These are phyloP conservation scores for Merops nubicus DNA, from an alignment of 2,113 vertebrate species.

Conservation along the genomic window DNA sequence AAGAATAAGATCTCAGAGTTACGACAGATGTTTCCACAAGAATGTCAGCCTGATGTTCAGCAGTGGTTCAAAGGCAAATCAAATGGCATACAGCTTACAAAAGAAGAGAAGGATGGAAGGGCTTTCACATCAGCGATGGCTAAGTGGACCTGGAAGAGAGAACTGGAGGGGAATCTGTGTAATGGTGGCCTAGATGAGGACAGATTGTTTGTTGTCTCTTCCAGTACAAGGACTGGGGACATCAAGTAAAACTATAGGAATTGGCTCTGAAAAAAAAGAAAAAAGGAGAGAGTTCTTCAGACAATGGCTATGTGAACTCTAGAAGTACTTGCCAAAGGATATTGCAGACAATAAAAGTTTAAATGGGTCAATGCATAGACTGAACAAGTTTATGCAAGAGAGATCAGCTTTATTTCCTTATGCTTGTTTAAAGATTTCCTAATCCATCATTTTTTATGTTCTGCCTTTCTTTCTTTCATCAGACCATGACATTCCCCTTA, in stretches of 20 bases:
- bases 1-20: not conserved
- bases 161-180: not conserved
- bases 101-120: not conserved
- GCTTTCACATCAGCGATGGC: not conserved
- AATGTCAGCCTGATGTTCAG: not conserved
- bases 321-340: slow-evolving; percentile 2
- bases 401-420: slow-evolving; percentile 27
- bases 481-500: not conserved
- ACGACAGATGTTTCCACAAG: not conserved
- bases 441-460: not conserved
- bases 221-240: not conserved
- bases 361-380: not conserved
- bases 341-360: not conserved
- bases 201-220: not conserved
- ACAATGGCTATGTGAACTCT: not conserved
- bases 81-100: not conserved
- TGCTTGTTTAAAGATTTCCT: slow-evolving; percentile 40
- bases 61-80: not conserved
- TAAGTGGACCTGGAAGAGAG: not conserved
- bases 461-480: not conserved
- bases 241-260: not conserved
- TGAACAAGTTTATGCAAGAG: slow-evolving; percentile 5
- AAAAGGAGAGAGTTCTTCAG: not conserved
- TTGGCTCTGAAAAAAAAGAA: not conserved
- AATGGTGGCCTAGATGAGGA: not conserved